phyloP scores from a whole-genome alignment of 2,797 vertebrate genomes.

The Picus viridis region DNA sequence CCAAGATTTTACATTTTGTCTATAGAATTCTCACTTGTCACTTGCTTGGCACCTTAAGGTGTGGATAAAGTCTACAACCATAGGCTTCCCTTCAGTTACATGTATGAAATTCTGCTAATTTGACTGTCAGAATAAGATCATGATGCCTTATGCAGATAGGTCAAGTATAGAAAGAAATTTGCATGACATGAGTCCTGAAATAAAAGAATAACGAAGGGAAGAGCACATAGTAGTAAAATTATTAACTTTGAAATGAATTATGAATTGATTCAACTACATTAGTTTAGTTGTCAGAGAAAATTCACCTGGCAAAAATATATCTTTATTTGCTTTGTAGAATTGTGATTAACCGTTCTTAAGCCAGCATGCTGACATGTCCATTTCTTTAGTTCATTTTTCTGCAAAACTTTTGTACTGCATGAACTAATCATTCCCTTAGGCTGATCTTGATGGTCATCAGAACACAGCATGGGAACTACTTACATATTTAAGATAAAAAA shows the following conservation, averaged over 20 bases:
- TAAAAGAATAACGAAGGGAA: background rate
- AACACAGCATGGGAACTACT: background rate
- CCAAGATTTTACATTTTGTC: background rate
- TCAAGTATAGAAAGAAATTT: background rate
- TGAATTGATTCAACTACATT: background rate
- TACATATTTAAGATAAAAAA: background rate
- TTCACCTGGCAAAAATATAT: background rate
- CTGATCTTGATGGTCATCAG: background rate
- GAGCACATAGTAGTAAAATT: background rate
- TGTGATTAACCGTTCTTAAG: background rate
- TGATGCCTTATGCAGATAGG: background rate
- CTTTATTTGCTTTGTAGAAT: background rate
- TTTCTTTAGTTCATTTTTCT: background rate
- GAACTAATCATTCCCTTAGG: background rate
- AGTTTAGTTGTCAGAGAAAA: background rate
- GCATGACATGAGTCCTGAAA: background rate
- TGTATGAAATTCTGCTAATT: background rate
- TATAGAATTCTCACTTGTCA: background rate
- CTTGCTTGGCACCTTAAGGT: background rate
- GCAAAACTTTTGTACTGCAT: background rate
- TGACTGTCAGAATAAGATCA: background rate
- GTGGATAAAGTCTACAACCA: background rate
- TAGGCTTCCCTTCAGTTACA: background rate
- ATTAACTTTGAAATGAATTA: background rate
- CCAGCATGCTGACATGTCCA: rapidly evolving